Base-by-base conservation (phyloP, 2,113 vertebrate genomes). In the Cinclus cinclus region DNA sequence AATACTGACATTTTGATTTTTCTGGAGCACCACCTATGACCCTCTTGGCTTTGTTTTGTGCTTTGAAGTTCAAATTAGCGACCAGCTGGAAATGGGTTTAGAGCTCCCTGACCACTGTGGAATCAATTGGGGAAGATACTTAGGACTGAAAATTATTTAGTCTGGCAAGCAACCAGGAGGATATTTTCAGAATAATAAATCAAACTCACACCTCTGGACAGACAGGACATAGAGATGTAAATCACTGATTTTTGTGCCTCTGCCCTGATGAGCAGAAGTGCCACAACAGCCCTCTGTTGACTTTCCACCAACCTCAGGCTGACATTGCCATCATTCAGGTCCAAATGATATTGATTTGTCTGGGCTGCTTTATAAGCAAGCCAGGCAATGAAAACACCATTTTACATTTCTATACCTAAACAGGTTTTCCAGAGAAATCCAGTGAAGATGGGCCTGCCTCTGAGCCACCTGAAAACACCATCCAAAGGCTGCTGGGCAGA, bases 141-240 rank as follows among this genome's bases (percentile, higher is more conserved):
- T 55, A 28, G 30, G 44, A 37, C 24, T 35, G 39, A 78, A 46
- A 71, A 67, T 56, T 64, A 59, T 41, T 92, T 68, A 33, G 18
- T 50, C 30, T 60, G 41, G 47, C 75, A 92, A 89, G 42, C 12
- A 31, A 86, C 64, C 33, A 30, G 44, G n/a, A 86, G 13, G 30
- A 8, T 80, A 65, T 42, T 96, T 95, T 75, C 69, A 85, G 42
- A 94, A 70, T 13, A 88, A 58, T 62, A 82, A 79, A 62, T 62
- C 65, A 93, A 55, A 25, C 15, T 60, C 59, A 64, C 33, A 65
- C 39, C 33, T 44, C 20, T 50, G 44, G 16, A n/a, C 28, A 83
- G 55, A 69, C 21, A 83, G 28, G 33, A 83, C 56, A 67, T 21
- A 50, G 44, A 55, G 6, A 28, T 30, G 15, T 30, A 76, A 5